phyloP scores from a whole-genome alignment of 2,797 vertebrate genomes.

The Onychomys arenicola region DNA sequence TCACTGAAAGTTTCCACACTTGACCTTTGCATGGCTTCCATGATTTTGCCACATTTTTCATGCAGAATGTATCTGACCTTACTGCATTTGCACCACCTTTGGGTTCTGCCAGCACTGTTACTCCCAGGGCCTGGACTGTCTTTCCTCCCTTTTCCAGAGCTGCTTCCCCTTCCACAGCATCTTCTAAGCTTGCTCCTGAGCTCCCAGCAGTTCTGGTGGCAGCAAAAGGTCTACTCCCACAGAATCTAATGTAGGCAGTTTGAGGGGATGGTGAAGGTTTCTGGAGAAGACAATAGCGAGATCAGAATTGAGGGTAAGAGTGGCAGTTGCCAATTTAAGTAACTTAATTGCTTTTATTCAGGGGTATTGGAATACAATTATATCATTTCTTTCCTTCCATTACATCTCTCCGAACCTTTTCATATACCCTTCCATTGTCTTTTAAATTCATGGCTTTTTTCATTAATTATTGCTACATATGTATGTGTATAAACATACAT shows the following conservation, averaged over 20 bases:
- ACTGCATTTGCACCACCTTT: background rate
- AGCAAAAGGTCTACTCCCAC: background rate
- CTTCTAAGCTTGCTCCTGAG: background rate
- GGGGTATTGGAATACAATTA: background rate
- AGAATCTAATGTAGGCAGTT: constrained; percentile 4
- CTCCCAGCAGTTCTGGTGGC: background rate
- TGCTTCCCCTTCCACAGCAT: no score
- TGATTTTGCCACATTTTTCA: background rate
- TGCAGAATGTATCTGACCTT: background rate
- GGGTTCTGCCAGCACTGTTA: background rate
- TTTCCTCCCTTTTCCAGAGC: background rate
- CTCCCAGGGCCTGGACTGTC: background rate
- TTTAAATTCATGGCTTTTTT: background rate
- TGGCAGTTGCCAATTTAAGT: background rate
- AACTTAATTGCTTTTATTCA: background rate
- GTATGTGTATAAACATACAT: background rate
- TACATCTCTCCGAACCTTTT: background rate
- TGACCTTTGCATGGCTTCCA: background rate
- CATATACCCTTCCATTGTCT: background rate
- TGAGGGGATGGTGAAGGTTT: background rate
- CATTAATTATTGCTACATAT: background rate
- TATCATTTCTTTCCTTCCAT: background rate
- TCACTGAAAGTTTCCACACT: background rate
- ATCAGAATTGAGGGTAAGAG: background rate
- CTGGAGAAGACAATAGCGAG: constrained; percentile 23